Evolutionary conservation across 2,888 invertebrate species (phyloP).

Genomic region (Notodonta dromedarius): DNA sequence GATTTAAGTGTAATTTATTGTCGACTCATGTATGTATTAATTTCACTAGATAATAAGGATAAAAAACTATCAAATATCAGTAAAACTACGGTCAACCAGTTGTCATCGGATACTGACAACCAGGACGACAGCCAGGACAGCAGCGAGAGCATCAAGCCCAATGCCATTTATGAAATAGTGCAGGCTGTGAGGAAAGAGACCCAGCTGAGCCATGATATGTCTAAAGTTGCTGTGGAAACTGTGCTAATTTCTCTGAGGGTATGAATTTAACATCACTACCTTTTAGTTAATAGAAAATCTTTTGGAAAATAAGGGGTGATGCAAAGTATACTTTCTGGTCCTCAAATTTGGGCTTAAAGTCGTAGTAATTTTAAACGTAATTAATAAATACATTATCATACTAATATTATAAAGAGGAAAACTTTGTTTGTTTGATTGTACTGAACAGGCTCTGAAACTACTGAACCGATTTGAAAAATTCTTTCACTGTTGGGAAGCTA

Average conservation of each 20-base stretch:
- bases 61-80: constrained; percentile 41
- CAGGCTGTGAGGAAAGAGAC: constrained; percentile 93
- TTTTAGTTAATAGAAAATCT: too few species aligned
- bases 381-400: too few species aligned
- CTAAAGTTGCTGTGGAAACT: constrained; percentile 92
- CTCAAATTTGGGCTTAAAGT: too few species aligned
- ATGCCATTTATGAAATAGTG: constrained; percentile 89
- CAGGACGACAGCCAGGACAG: constrained; percentile 80
- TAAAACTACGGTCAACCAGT: constrained; percentile 62
- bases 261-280: constrained; percentile 23
- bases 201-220: constrained; percentile 93
- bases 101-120: constrained; percentile 77
- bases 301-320: too few species aligned
- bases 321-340: too few species aligned
- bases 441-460: too few species aligned
- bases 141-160: constrained; percentile 78
- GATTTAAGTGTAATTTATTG: too few species aligned
- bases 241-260: constrained; percentile 85
- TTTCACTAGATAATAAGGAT: constrained; percentile 52
- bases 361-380: too few species aligned
- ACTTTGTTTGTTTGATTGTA: too few species aligned
- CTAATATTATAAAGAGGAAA: too few species aligned
- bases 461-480: too few species aligned
- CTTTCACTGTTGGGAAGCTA: too few species aligned
- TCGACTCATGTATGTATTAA: neutral